These are phyloP conservation scores for Oceanodroma leucorhoa DNA, from an alignment of 2,797 vertebrate species.

Conservation along the genomic window DNA sequence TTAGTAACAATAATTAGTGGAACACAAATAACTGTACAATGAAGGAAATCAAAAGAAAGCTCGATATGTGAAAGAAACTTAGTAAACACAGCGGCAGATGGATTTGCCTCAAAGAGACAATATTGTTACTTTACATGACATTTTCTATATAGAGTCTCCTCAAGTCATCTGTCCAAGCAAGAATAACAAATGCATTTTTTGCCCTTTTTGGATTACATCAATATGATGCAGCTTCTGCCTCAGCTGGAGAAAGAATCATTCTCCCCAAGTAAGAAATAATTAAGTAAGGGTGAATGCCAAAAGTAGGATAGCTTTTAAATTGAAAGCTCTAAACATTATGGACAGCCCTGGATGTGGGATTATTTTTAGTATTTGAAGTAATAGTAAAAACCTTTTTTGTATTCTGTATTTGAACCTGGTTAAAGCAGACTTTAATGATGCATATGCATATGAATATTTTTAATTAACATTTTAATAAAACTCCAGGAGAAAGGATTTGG, in stretches of 20 bases:
- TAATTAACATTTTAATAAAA: conserved; percentile 26
- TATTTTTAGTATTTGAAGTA: conserved; percentile 3
- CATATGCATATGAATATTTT: background rate
- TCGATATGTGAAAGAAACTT: background rate
- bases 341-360: background rate
- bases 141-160: background rate
- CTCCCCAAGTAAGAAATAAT: conserved; percentile 28
- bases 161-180: background rate
- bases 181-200: background rate
- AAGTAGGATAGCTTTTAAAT: background rate
- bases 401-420: background rate
- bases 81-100: background rate
- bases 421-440: background rate
- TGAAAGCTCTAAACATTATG: background rate
- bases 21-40: background rate
- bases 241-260: background rate
- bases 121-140: background rate
- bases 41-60: background rate
- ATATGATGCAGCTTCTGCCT: conserved; percentile 28
- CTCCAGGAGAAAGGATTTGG: background rate
- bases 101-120: background rate
- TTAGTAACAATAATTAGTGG: background rate
- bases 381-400: background rate
- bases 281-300: background rate
- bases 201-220: background rate